Percentiles rank a stretch among this genome's conserved stretches.
Conservation (phyloP, 2,797 vertebrate genomes). For the Crypturellus tataupa region DNA sequence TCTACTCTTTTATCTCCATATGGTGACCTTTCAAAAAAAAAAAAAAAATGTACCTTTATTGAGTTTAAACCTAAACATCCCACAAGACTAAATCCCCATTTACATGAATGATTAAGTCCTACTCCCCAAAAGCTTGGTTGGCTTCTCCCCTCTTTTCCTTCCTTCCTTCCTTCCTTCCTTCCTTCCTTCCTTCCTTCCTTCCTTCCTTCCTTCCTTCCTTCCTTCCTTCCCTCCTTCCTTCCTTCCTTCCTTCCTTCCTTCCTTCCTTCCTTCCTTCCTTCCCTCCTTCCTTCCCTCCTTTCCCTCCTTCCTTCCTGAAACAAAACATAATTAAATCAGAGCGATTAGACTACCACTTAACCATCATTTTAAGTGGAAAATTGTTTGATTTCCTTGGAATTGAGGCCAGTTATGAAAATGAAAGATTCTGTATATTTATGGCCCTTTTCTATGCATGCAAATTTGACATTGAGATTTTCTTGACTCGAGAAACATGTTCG, state of each 20-base stretch:
- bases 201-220: too few species aligned
- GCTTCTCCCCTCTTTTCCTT: background rate
- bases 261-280: background rate
- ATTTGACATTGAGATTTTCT: background rate
- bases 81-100: slow-evolving; percentile 48
- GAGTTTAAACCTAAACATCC: slow-evolving; percentile 74
- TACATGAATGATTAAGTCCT: slow-evolving; percentile 78
- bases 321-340: background rate
- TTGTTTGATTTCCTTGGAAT: background rate
- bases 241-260: background rate
- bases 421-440: background rate
- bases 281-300: background rate
- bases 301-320: background rate
- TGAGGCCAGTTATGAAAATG: background rate
- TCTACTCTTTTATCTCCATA: slow-evolving; percentile 78
- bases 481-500: background rate
- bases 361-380: background rate
- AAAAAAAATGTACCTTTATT: slow-evolving; percentile 42
- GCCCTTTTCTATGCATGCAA: background rate
- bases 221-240: background rate
- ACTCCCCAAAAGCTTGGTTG: slow-evolving; percentile 74
- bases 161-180: too few species aligned
- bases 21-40: slow-evolving; percentile 81
- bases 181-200: background rate
- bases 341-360: background rate